Conservation (phyloP, 2,113 vertebrate species). For the Danionella cerebrum region DNA sequence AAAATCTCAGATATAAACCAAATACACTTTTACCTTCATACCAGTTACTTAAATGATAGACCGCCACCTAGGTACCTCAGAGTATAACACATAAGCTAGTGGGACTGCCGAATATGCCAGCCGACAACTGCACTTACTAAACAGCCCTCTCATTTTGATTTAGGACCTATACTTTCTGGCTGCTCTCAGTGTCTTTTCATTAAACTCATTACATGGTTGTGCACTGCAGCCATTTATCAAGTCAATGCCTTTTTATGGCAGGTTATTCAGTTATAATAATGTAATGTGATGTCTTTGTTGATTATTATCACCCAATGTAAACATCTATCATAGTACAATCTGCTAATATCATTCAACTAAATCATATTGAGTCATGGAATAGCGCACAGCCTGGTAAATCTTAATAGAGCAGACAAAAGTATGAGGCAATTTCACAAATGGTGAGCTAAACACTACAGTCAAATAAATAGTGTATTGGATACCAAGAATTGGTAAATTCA, state of each 20-base stretch:
- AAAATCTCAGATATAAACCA: no score
- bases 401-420: background rate
- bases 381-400: background rate
- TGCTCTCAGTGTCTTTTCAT: conserved; percentile 33
- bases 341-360: background rate
- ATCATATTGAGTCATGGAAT: background rate
- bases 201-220: conserved; percentile 31
- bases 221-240: conserved; percentile 22
- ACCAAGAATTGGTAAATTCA: background rate
- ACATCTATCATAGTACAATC: background rate
- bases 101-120: background rate
- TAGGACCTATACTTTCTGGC: conserved; percentile 11
- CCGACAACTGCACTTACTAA: conserved; percentile 25
- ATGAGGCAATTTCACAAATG: background rate
- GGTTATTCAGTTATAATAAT: conserved; percentile 29
- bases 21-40: no score
- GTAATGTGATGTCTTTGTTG: conserved; percentile 14
- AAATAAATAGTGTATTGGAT: background rate
- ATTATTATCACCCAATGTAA: conserved; percentile 23
- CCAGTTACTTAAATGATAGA: no score
- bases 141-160: conserved; percentile 41
- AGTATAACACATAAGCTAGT: background rate
- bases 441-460: background rate
- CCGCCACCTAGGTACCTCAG: background rate
- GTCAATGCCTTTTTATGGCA: conserved; percentile 19